phyloP scores from a whole-genome alignment of 1,140 invertebrate genomes.

The Gonioctena quinquepunctata region DNA sequence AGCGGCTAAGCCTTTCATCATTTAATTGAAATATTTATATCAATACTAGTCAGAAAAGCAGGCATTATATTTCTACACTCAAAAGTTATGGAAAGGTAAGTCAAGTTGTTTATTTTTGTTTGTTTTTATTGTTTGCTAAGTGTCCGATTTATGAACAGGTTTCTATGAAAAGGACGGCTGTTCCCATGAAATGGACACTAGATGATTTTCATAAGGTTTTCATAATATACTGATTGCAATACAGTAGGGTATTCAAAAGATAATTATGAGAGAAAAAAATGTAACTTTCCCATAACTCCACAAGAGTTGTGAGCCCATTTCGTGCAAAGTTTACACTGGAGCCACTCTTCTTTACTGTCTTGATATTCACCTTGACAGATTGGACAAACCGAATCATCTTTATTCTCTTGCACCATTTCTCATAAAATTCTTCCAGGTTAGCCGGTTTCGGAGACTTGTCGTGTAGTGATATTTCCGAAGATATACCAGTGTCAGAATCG shows the following conservation, averaged over 20 bases:
- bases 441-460: neutral
- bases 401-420: neutral
- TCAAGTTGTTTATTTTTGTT: neutral
- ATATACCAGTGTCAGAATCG: neutral
- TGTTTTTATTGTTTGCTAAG: neutral
- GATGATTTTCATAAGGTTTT: neutral
- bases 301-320: conserved; percentile 7
- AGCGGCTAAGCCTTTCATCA: neutral
- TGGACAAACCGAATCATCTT: neutral
- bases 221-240: neutral
- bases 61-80: neutral
- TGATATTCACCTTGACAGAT: conserved; percentile 3
- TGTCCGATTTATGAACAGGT: neutral
- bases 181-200: conserved; percentile 5
- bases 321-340: neutral
- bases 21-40: conserved; percentile 8
- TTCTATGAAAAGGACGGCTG: neutral
- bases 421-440: neutral
- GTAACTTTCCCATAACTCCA: neutral
- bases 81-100: too few relatives aligned
- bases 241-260: neutral
- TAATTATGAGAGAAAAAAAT: conserved; percentile 6
- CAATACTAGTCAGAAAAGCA: neutral
- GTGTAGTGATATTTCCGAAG: neutral
- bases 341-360: neutral